phyloP scores from a whole-genome alignment of 2,113 vertebrate genomes.

The Piaya cayana region DNA sequence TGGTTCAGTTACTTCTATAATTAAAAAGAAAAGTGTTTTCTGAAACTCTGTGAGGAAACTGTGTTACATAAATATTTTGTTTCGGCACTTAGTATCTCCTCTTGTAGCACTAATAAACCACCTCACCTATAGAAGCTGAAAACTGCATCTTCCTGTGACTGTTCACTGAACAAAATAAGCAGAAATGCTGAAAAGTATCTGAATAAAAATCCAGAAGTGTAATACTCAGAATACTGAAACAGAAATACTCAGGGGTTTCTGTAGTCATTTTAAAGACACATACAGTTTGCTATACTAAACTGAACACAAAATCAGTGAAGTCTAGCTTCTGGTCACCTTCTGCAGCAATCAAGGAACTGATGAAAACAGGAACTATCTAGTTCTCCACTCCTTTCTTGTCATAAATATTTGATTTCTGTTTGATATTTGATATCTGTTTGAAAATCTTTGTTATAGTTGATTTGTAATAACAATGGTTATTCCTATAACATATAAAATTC shows the following conservation, averaged over 20 bases:
- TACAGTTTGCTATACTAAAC: not conserved
- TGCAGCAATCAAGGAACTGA: not conserved
- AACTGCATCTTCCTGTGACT: not conserved
- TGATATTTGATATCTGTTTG: not conserved
- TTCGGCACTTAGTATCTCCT: not conserved
- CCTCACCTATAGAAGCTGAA: not conserved
- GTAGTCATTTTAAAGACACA: not conserved
- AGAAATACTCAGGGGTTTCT: not conserved
- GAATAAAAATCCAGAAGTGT: not conserved
- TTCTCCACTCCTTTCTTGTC: not conserved
- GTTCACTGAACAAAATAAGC: not conserved
- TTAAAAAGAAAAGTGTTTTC: slow-evolving; percentile 29
- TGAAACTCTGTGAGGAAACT: not conserved
- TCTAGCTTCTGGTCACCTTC: not conserved
- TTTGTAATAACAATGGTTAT: not conserved
- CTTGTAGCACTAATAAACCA: not conserved
- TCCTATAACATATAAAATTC: not conserved
- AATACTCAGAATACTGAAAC: not conserved
- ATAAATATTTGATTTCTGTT: not conserved
- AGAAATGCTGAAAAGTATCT: not conserved
- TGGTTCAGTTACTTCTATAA: not conserved
- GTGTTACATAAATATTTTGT: not conserved
- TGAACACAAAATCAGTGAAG: not conserved
- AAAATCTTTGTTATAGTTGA: not conserved
- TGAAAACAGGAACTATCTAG: not conserved